These are phyloP conservation scores for Euzetes globulus DNA, from an alignment of 2,888 invertebrate species.

Conservation along the genomic window DNA sequence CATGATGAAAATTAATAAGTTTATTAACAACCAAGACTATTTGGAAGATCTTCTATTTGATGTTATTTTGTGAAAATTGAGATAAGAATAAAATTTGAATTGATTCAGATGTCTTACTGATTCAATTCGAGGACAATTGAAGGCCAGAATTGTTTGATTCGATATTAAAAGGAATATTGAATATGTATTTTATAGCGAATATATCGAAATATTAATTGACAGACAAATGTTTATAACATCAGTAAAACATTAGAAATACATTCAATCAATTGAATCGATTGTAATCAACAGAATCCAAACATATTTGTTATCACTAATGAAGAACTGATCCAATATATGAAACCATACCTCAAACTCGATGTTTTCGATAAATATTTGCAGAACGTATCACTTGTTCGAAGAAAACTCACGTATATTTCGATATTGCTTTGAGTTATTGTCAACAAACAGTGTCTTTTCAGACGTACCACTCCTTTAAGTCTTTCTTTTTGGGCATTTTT, in stretches of 20 bases:
- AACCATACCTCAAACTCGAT: neutral
- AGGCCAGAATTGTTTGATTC: too few species aligned
- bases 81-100: too few species aligned
- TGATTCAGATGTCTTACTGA: too few species aligned
- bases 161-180: too few species aligned
- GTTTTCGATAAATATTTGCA: neutral
- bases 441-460: constrained; percentile 48
- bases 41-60: too few species aligned
- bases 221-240: neutral
- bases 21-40: too few species aligned
- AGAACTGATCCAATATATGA: neutral
- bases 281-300: neutral
- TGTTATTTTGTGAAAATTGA: too few species aligned
- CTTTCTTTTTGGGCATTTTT: constrained; percentile 50
- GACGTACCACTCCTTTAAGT: constrained; percentile 95
- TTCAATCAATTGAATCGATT: neutral
- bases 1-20: too few species aligned
- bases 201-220: neutral
- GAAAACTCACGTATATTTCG: neutral
- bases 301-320: neutral
- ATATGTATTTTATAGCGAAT: neutral
- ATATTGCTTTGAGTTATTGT: neutral
- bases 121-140: too few species aligned
- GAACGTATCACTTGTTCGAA: neutral
- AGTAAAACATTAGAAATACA: neutral